These are phyloP conservation scores for Nebria salina DNA, from an alignment of 2,888 invertebrate genomes.

Conservation along the genomic window DNA sequence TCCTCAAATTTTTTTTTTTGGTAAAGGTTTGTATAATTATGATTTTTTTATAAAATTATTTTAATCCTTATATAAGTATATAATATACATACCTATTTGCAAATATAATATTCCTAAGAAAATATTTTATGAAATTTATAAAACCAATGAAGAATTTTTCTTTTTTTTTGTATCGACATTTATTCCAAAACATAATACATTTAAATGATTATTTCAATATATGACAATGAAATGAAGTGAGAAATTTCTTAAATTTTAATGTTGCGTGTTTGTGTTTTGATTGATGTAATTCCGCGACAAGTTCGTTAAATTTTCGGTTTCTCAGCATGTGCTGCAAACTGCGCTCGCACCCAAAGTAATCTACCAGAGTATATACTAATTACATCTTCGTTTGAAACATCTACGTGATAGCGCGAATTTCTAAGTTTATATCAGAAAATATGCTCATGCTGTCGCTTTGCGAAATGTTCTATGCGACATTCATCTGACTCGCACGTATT, in stretches of 20 bases:
- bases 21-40: not conserved
- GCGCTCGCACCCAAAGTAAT: not conserved
- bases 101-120: too few species aligned
- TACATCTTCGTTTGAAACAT: not conserved
- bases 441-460: not conserved
- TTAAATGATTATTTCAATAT: not conserved
- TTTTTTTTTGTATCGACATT: not conserved
- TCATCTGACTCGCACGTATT: not conserved
- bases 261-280: not conserved
- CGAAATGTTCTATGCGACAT: not conserved
- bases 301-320: not conserved
- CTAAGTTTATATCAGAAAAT: not conserved
- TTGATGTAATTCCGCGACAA: not conserved
- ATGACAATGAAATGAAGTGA: not conserved
- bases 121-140: too few species aligned
- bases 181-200: not conserved
- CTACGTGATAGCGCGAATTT: slow-evolving; percentile 1
- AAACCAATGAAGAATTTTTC: not conserved
- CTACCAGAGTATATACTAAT: not conserved
- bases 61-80: too few species aligned
- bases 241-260: not conserved
- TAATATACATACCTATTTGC: too few species aligned
- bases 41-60: too few species aligned
- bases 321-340: not conserved
- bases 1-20: not conserved